Percentiles rank a stretch among this genome's conserved stretches.
phyloP scores from a whole-genome alignment of 2,113 vertebrate genomes.

The Serinus canaria region DNA sequence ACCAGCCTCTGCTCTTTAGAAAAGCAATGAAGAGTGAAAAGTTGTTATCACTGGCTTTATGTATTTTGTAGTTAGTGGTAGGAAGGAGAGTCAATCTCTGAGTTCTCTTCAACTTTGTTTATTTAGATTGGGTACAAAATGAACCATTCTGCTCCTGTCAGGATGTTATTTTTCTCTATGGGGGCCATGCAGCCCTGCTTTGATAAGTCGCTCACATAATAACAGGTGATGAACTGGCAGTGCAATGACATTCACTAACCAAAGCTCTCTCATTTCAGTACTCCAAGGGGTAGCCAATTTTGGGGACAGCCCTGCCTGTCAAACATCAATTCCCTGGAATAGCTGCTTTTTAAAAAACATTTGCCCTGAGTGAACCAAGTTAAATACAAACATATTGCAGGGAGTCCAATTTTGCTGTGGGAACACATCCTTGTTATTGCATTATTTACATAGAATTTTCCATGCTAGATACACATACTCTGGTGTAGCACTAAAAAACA shows the following conservation, averaged over 20 bases:
- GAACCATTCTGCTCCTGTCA: constrained; percentile 16
- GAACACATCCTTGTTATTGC: neutral
- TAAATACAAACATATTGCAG: constrained; percentile 41
- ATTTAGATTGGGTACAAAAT: constrained; percentile 4
- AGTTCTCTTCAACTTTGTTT: constrained; percentile 13
- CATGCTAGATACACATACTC: neutral
- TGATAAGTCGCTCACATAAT: neutral
- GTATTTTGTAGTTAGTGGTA: neutral
- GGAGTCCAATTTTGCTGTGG: constrained; percentile 32
- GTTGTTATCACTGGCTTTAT: neutral
- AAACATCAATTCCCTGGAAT: neutral
- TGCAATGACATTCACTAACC: constrained; percentile 12
- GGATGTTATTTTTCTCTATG: constrained; percentile 29
- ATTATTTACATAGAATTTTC: constrained; percentile 46
- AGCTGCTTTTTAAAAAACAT: neutral
- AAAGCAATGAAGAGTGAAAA: neutral
- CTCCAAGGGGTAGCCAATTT: constrained; percentile 30
- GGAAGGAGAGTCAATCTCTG: neutral
- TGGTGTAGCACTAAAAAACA: neutral
- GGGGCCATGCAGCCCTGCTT: neutral
- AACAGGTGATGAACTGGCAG: constrained; percentile 38
- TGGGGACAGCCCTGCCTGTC: neutral
- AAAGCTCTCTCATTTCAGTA: constrained; percentile 28
- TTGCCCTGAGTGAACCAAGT: neutral
- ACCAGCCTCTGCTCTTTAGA: neutral